Base-by-base conservation (phyloP, 2,888 invertebrate species). In the Dusona sp. region DNA sequence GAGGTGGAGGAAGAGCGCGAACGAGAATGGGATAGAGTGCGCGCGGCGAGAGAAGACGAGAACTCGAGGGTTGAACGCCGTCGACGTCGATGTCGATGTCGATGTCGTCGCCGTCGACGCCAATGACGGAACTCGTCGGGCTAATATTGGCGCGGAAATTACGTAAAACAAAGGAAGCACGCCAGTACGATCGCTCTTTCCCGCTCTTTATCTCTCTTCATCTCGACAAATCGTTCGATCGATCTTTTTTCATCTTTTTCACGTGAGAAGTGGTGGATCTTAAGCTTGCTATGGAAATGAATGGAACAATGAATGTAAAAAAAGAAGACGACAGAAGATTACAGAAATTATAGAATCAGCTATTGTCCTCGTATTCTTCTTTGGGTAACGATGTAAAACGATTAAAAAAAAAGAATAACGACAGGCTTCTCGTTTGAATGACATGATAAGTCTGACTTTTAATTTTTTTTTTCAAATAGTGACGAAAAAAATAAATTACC, bases 91-190 rank as follows among this genome's bases (percentile, higher is more conserved):
- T 54, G 70, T 36, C 88, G 85, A 85, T 86, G 87, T 88, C 89
- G 38, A 89, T 85, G 90, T 42, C 88, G 84, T 84, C 88, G 84
- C 83, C 88, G 88, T 86, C 89, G 90, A 82, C 88, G 87, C 87
- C 89, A 90, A 86, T 89, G 91, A 88, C 90, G 91, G 91, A 92
- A 93, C 92, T 92, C 91, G 90, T 88, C 92, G 91, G 92, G 92
- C 92, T 92, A 93, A 93, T 93, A 93, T 93, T 93, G 91, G 93
- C 92, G 92, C 91, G 93, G 92, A 93, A 93, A 93, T 93, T 93
- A 93, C 92, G 92, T 92, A 92, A 93, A 93, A 93, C 92, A 92
- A 92, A 93, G 92, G 92, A 92, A 92, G 90, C 90, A 90, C 89
- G 90, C 91, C 90, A 89, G 89, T 90, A 90, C 90, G 85, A 89